A percentile compares a stretch with the other conserved stretches of the same genome.
Conservation (phyloP, 2,888 invertebrate genomes). For the Clunio marinus region DNA sequence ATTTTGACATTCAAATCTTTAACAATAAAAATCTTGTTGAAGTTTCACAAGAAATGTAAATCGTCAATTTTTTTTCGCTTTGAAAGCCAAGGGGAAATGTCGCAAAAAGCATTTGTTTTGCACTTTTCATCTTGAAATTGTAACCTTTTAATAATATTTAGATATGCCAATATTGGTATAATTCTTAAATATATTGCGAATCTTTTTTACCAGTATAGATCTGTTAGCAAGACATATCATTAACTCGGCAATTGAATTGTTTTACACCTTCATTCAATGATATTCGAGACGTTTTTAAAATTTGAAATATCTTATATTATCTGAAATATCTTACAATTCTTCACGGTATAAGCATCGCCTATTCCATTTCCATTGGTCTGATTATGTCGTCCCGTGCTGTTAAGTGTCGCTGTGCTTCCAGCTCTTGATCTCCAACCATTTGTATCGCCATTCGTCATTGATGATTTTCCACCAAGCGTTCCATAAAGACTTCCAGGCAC, state of each 20-base stretch:
- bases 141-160: too few species aligned
- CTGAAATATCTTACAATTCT: conserved; percentile 51
- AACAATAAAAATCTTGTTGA: too few species aligned
- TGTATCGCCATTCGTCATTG: conserved; percentile 49
- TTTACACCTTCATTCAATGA: conserved; percentile 9
- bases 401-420: conserved; percentile 59
- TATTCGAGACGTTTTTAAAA: background rate
- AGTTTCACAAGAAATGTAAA: too few species aligned
- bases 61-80: too few species aligned
- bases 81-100: too few species aligned
- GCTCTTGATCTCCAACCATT: conserved; percentile 58
- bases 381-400: conserved; percentile 54
- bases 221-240: too few species aligned
- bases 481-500: conserved; percentile 56
- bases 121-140: conserved; percentile 35
- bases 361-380: conserved; percentile 45
- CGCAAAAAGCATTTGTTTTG: conserved; percentile 25
- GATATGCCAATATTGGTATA: too few species aligned
- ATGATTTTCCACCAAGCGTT: conserved; percentile 48
- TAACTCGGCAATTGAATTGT: background rate
- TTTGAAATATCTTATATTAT: conserved; percentile 11
- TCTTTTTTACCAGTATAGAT: too few species aligned
- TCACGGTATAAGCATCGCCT: conserved; percentile 50
- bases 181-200: too few species aligned
- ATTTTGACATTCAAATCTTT: too few species aligned